phyloP scores from a whole-genome alignment of 2,113 vertebrate species.

The Gallinago media region DNA sequence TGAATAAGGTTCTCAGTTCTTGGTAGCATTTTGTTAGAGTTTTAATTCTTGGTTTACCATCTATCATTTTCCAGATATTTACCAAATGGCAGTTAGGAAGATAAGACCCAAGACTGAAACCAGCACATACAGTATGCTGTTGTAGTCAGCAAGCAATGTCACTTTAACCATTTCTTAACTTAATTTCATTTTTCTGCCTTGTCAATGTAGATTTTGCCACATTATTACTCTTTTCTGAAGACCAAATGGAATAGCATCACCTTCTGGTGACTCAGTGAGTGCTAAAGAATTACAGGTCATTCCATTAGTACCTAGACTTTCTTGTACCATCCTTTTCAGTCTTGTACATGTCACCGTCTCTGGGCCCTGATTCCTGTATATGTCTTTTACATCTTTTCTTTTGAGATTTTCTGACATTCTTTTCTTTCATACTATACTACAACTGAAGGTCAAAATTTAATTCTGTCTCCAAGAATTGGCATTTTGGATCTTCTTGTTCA shows the following conservation, averaged over 20 bases:
- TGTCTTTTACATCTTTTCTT: background rate
- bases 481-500: background rate
- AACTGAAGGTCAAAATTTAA: background rate
- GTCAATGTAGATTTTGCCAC: background rate
- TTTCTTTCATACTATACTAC: background rate
- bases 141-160: background rate
- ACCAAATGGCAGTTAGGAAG: background rate
- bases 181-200: background rate
- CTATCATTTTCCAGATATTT: background rate
- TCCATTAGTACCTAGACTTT: background rate
- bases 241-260: background rate
- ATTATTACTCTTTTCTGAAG: background rate
- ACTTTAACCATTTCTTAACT: background rate
- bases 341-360: background rate
- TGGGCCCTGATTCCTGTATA: background rate
- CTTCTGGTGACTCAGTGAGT: background rate
- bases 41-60: background rate
- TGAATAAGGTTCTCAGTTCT: background rate
- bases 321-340: background rate
- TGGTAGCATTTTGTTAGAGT: background rate
- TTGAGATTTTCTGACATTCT: background rate
- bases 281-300: background rate
- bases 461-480: background rate
- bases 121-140: background rate
- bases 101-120: background rate